Base-by-base conservation (phyloP, 2,797 vertebrate genomes). In the Adrianichthys oophorus region DNA sequence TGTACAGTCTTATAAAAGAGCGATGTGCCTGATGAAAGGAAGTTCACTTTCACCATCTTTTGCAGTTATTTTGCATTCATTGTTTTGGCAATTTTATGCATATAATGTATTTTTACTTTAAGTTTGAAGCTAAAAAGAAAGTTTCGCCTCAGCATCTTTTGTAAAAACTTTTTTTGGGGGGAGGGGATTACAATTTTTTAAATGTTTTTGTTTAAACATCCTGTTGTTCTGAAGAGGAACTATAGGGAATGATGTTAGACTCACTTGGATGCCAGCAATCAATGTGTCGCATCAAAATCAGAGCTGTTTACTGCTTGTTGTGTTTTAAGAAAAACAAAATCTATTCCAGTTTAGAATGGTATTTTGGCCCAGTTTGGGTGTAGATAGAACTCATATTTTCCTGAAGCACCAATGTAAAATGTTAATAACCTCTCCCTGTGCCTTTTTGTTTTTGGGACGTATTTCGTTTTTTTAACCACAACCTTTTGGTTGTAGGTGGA, bases 1-100 rank as follows among this genome's bases (percentile, higher is more conserved):
- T 89, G 85, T 87, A 89, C 76, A 86, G 83, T 86, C 81, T 84
- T 83, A 79, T 79, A 79, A 79, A 78, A 81, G 70, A 60, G 63
- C 70, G 69, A 74, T 64, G 73, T 86, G 84, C 88, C 87, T 90
- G 55, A 80, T 69, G 49, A 80, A 72, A 78, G 73, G 54, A 53
- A 74, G 73, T 84, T 62, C 48, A 56, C 45, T 78, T 85, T 85
- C 54, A 82, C 76, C 48, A 56, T 56, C 59, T 37, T 54, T 45
- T 59, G 40, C 48, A 56, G 65, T 47, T 50, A 48, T 56, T 3
- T 48, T 64, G 32, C 32, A 52, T 56, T 4, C 24, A 58, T 58
- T 53, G 7, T 57, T 18, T 52, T 24, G 10, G 29, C 61, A 65
- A 60, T 41, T 56, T 23, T 70, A 56, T 67, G 10, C 52, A 48